phyloP scores from a whole-genome alignment of 2,113 vertebrate species.

The Eudyptes chrysolophus region DNA sequence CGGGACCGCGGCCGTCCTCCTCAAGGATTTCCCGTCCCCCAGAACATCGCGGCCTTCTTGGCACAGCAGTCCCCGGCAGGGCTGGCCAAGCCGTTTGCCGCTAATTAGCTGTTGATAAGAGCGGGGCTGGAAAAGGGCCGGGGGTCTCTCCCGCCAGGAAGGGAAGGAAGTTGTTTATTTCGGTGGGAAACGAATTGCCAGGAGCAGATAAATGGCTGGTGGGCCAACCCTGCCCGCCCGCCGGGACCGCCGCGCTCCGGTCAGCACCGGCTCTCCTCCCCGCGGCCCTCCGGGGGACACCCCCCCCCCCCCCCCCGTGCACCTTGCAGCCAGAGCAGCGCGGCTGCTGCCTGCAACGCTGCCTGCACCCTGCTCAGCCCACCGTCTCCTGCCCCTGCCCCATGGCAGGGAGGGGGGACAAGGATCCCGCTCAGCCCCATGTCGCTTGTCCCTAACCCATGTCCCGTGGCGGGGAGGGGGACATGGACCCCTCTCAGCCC shows the following conservation, averaged over 20 bases:
- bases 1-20: neutral
- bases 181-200: neutral
- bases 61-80: neutral
- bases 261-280: neutral
- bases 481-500: neutral
- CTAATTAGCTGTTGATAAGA: neutral
- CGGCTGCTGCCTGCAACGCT: neutral
- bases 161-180: neutral
- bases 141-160: neutral
- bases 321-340: neutral
- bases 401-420: neutral
- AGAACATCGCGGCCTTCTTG: slow-evolving; percentile 42
- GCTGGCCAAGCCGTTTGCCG: neutral
- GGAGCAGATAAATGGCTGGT: neutral
- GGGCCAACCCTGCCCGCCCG: neutral
- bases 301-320: neutral
- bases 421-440: neutral
- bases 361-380: neutral
- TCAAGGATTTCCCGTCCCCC: slow-evolving; percentile 62
- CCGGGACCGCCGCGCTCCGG: neutral
- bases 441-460: neutral
- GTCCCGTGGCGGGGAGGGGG: neutral
- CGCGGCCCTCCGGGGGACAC: no score
- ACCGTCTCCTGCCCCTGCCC: neutral
- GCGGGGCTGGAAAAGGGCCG: neutral